These are phyloP conservation scores for Eucera pruinosa DNA, from an alignment of 2,888 invertebrate species.

Conservation along the genomic window DNA sequence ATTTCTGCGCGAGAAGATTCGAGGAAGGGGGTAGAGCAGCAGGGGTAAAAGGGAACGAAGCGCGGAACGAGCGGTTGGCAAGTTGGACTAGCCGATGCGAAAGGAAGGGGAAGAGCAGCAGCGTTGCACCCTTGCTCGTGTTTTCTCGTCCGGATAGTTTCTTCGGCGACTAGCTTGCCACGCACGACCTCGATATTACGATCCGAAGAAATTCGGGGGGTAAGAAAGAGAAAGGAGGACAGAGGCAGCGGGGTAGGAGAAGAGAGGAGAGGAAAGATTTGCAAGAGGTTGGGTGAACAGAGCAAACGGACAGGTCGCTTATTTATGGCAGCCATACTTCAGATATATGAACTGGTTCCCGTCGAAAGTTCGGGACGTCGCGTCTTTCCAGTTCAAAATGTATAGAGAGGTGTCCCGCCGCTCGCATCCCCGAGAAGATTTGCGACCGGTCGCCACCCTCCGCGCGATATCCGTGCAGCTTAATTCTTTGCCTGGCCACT, in stretches of 20 bases:
- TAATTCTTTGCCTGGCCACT: constrained; percentile 56
- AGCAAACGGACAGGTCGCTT: constrained; percentile 83
- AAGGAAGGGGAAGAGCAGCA: constrained; percentile 21
- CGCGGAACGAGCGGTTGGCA: background rate
- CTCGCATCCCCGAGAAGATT: constrained; percentile 78
- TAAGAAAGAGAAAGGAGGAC: constrained; percentile 11
- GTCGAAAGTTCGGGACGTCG: constrained; percentile 83
- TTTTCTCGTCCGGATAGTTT: constrained; percentile 12
- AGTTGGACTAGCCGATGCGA: background rate
- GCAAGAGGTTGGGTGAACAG: constrained; percentile 79
- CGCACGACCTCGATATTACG: constrained; percentile 66
- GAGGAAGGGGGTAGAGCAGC: constrained; percentile 1
- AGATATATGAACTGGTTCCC: constrained; percentile 85
- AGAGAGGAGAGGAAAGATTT: constrained; percentile 56
- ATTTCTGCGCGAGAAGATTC: background rate
- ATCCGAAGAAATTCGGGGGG: constrained; percentile 65
- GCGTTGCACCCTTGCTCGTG: background rate
- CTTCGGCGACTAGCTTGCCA: constrained; percentile 45
- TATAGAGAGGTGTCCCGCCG: constrained; percentile 79
- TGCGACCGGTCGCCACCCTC: constrained; percentile 81
- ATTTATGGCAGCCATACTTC: constrained; percentile 84
- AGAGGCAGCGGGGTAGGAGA: constrained; percentile 18
- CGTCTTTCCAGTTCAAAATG: constrained; percentile 83
- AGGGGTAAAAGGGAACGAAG: too few relatives aligned
- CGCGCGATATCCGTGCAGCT: constrained; percentile 79